Evolutionary conservation across 2,888 invertebrate genomes (phyloP).

Genomic region (Listrodromus nycthemerus): DNA sequence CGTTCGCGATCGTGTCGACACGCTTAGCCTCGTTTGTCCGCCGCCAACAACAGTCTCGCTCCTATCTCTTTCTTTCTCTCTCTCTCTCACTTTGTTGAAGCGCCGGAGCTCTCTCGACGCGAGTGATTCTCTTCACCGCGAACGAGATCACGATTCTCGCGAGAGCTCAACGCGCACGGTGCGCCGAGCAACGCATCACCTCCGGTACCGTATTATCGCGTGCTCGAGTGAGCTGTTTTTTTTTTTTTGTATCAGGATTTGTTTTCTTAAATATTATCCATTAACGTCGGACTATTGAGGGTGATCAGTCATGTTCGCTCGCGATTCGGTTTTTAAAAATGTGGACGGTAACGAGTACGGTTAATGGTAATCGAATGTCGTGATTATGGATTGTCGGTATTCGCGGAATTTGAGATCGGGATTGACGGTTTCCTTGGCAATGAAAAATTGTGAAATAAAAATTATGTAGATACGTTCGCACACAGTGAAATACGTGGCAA

Average conservation of each 20-base stretch:
- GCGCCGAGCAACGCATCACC: conserved; percentile 7
- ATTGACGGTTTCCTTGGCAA: background rate
- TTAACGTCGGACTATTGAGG: background rate
- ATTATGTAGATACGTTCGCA: background rate
- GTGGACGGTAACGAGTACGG: background rate
- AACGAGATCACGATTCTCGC: conserved; percentile 63
- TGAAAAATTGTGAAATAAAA: background rate
- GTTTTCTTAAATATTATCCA: conserved; percentile 15
- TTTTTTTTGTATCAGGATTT: background rate
- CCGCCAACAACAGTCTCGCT: conserved; percentile 60
- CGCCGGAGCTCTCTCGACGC: conserved; percentile 39
- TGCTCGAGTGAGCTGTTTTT: background rate
- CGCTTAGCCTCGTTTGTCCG: conserved; percentile 82
- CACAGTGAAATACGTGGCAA: too few species aligned
- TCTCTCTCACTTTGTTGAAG: conserved; percentile 43
- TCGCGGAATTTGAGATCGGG: background rate
- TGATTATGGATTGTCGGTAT: background rate
- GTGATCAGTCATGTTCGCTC: conserved; percentile 2
- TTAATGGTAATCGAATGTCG: conserved; percentile 3
- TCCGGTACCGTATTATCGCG: conserved; percentile 10
- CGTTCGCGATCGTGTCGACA: conserved; percentile 77
- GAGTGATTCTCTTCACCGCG: conserved; percentile 16
- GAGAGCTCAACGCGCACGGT: conserved; percentile 54
- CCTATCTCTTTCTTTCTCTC: too few species aligned
- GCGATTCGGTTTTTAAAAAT: background rate